Evolutionary conservation across 2,888 invertebrate genomes (phyloP).

Genomic region (Entomobrya proxima): DNA sequence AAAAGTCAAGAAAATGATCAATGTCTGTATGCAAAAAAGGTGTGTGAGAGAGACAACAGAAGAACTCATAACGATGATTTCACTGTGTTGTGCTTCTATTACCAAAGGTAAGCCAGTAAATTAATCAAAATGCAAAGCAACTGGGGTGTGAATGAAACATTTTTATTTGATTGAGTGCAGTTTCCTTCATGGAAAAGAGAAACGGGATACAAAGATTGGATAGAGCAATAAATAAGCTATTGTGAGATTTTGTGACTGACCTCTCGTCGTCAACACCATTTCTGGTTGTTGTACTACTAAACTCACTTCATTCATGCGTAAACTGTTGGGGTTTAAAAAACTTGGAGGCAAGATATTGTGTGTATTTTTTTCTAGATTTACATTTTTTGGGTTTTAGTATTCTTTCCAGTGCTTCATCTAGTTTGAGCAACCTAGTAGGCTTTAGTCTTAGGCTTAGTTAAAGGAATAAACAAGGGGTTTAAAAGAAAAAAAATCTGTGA

Average conservation of each 20-base stretch:
- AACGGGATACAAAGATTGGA: constrained; percentile 14
- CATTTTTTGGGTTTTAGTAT: constrained; percentile 23
- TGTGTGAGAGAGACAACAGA: constrained; percentile 15
- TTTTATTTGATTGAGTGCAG: constrained; percentile 61
- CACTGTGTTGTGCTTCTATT: not conserved
- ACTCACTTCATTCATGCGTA: not conserved
- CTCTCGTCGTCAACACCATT: constrained; percentile 14
- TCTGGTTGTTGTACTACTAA: not conserved
- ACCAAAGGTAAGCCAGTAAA: constrained; percentile 21
- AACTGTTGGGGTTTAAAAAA: not conserved
- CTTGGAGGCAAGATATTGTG: not conserved
- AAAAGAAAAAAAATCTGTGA: constrained; percentile 61
- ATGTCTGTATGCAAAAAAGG: constrained; percentile 65
- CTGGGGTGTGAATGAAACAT: constrained; percentile 67
- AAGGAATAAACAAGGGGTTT: not conserved
- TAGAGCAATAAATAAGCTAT: constrained; percentile 17
- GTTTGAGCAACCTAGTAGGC: not conserved
- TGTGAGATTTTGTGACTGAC: constrained; percentile 26
- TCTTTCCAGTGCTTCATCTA: constrained; percentile 14
- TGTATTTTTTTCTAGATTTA: not conserved
- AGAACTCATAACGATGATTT: not conserved
- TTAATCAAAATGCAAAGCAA: constrained; percentile 65
- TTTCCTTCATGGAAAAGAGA: constrained; percentile 48
- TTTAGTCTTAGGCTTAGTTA: not conserved
- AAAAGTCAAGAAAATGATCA: constrained; percentile 56